Conservation (phyloP, 2,888 invertebrate genomes). For the Ectemnius lituratus region DNA sequence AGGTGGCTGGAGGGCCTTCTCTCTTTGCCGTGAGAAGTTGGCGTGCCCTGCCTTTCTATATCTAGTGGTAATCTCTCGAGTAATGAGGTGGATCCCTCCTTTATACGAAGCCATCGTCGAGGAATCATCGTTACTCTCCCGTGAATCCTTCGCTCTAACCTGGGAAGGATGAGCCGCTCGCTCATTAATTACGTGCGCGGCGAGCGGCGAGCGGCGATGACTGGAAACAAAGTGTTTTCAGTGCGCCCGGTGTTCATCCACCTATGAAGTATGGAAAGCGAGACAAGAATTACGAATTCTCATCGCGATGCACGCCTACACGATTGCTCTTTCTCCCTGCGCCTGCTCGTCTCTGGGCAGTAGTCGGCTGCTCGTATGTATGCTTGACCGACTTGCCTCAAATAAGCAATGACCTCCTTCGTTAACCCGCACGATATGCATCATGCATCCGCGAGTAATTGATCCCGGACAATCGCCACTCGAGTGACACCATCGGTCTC, state of each 20-base stretch:
- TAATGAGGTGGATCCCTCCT: constrained; percentile 66
- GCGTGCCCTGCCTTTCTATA: constrained; percentile 48
- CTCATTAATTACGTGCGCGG: constrained; percentile 64
- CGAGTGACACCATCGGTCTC: background rate
- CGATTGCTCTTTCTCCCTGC: background rate
- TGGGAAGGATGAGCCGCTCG: constrained; percentile 61
- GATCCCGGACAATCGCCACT: constrained; percentile 25
- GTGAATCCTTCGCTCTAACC: constrained; percentile 64
- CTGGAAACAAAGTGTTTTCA: constrained; percentile 65
- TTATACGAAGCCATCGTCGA: constrained; percentile 40
- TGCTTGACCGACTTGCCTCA: constrained; percentile 22
- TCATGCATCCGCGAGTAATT: constrained; percentile 41
- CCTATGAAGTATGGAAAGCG: constrained; percentile 10
- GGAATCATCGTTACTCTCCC: constrained; percentile 67
- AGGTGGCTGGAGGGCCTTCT: constrained; percentile 21
- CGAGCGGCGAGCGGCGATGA: constrained; percentile 56
- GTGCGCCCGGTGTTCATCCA: constrained; percentile 36
- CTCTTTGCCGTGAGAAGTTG: constrained; percentile 52
- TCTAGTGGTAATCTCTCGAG: constrained; percentile 61
- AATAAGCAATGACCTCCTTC: constrained; percentile 30
- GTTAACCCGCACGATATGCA: constrained; percentile 45
- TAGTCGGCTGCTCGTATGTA: no score
- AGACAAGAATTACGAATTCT: constrained; percentile 56
- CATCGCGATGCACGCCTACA: constrained; percentile 50
- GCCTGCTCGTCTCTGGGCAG: background rate